phyloP scores from a whole-genome alignment of 2,113 vertebrate genomes.

The Sinocyclocheilus anophthalmus region DNA sequence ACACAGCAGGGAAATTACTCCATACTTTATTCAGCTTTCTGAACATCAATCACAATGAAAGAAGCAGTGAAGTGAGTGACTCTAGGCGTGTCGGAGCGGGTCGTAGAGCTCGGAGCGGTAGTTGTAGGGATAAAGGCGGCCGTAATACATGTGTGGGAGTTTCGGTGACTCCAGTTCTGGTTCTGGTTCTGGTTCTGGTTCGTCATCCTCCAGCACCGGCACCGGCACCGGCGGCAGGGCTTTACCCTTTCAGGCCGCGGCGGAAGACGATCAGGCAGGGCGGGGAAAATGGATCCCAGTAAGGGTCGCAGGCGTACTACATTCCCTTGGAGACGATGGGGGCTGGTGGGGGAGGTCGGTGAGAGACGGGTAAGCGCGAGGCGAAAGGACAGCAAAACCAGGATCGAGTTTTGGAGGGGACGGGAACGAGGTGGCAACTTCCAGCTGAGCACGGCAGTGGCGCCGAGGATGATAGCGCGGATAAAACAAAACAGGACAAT shows the following conservation, averaged over 20 bases:
- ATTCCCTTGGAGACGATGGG: constrained; percentile 71
- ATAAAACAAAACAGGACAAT: too few species aligned
- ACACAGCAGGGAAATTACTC: neutral
- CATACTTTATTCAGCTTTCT: neutral
- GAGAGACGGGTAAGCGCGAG: too few species aligned
- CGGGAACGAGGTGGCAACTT: too few species aligned
- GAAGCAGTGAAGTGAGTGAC: neutral
- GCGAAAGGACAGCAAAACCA: too few species aligned
- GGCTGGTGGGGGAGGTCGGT: too few species aligned
- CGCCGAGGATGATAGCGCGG: constrained; percentile 75
- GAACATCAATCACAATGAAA: neutral
- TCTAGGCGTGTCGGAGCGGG: constrained; percentile 67
- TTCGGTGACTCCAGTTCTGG: constrained; percentile 55
- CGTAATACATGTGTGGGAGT: constrained; percentile 46
- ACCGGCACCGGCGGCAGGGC: constrained; percentile 52
- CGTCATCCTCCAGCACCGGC: constrained; percentile 61
- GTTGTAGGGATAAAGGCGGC: constrained; percentile 64
- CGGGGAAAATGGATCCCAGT: constrained; percentile 82
- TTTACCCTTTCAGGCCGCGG: constrained; percentile 73
- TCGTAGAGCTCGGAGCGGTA: constrained; percentile 73
- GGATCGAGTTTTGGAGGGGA: too few species aligned
- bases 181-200: constrained; percentile 51
- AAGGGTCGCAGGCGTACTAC: constrained; percentile 53
- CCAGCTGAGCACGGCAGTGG: too few species aligned
- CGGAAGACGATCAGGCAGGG: constrained; percentile 76